phyloP scores from a whole-genome alignment of 1,140 invertebrate species.

The Paracyclopina nana region DNA sequence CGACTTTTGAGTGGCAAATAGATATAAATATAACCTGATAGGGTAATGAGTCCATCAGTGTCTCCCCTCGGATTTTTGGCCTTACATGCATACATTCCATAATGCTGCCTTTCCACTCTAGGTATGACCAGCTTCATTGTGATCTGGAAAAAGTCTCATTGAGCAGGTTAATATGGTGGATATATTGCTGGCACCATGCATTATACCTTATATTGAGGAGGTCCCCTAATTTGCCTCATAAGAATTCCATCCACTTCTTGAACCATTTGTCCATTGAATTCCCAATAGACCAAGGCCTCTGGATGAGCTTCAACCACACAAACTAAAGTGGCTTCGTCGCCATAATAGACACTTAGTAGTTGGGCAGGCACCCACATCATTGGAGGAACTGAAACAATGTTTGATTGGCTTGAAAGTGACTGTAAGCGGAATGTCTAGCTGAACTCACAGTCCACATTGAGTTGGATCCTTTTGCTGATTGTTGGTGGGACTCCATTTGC shows the following conservation, averaged over 20 bases:
- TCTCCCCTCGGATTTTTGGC: constrained; percentile 79
- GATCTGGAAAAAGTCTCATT: constrained; percentile 17
- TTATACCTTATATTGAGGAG: constrained; percentile 48
- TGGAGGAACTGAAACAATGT: constrained; percentile 49
- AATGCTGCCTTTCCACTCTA: constrained; percentile 36
- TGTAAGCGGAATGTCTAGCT: neutral
- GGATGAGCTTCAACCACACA: constrained; percentile 77
- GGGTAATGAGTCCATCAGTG: constrained; percentile 61
- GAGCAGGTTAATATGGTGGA: no score
- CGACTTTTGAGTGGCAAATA: no score
- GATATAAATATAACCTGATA: no score
- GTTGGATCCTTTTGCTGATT: constrained; percentile 64
- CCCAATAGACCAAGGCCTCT: constrained; percentile 72
- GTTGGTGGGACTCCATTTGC: constrained; percentile 59
- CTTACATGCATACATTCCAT: constrained; percentile 72
- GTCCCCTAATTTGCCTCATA: constrained; percentile 68
- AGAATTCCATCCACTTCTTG: constrained; percentile 28
- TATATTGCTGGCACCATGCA: no score
- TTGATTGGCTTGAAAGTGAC: neutral
- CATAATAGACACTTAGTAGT: constrained; percentile 55
- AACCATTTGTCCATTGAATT: constrained; percentile 13
- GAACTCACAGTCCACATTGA: constrained; percentile 66
- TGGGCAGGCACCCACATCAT: constrained; percentile 77
- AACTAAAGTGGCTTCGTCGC: constrained; percentile 58
- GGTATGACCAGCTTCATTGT: constrained; percentile 22